Evolutionary conservation across 1,140 invertebrate species (phyloP).

Genomic region (Copidosoma floridanum): DNA sequence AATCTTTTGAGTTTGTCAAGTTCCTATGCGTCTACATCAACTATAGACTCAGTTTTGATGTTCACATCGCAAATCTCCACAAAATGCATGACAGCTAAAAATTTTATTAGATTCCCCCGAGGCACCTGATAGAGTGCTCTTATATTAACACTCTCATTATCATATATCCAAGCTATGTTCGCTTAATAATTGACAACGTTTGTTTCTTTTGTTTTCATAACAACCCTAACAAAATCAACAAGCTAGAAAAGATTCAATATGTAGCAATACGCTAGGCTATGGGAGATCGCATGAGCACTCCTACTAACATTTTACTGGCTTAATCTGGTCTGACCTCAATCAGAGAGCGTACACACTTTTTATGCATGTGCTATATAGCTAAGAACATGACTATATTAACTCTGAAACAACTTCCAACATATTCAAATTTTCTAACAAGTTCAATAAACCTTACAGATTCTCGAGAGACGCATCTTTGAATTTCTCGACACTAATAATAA

Average conservation of each 20-base stretch:
- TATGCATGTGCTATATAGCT: slow-evolving; percentile 1
- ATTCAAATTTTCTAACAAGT: too few species aligned
- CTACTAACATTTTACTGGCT: slow-evolving; percentile 4
- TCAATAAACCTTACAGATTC: too few species aligned
- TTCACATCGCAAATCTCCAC: background rate
- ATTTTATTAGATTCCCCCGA: background rate
- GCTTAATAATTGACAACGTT: background rate
- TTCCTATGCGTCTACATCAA: slow-evolving; percentile 17
- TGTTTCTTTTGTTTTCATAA: background rate
- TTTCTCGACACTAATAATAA: too few species aligned
- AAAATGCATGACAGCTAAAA: background rate
- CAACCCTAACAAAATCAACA: background rate
- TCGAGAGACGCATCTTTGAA: too few species aligned
- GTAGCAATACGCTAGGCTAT: slow-evolving; percentile 2
- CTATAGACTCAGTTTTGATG: slow-evolving; percentile 10
- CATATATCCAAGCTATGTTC: slow-evolving; percentile 4
- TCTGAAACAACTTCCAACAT: too few species aligned
- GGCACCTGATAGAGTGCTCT: background rate
- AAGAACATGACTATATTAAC: background rate
- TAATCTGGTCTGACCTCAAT: slow-evolving; percentile 1
- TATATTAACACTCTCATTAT: background rate
- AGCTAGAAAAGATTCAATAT: slow-evolving; percentile 6
- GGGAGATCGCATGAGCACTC: slow-evolving; percentile 2
- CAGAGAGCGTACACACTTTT: background rate
- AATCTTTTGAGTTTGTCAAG: background rate